Evolutionary conservation across 2,797 vertebrate species (phyloP).

Genomic region (Micrastur ruficollis): DNA sequence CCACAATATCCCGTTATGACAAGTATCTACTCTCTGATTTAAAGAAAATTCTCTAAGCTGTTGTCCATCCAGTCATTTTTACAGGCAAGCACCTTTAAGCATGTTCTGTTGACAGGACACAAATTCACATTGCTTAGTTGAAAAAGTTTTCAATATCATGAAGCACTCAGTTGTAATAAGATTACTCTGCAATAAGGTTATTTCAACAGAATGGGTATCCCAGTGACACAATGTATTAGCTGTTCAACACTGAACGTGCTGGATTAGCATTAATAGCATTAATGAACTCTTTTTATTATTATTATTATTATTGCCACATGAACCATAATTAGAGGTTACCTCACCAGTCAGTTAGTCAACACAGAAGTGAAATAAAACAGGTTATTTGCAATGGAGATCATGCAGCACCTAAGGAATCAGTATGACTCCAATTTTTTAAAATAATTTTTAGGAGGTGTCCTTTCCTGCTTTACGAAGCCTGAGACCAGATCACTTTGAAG

Average conservation of each 20-base stretch:
- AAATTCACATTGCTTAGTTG: background rate
- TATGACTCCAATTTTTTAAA: background rate
- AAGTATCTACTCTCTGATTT: background rate
- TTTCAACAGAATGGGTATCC: background rate
- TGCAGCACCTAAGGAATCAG: background rate
- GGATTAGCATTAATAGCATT: background rate
- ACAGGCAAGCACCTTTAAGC: background rate
- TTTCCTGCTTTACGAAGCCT: background rate
- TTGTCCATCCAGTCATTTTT: background rate
- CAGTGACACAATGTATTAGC: background rate
- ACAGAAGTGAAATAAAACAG: background rate
- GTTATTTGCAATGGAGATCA: background rate
- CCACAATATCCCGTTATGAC: background rate
- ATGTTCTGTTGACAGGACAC: background rate
- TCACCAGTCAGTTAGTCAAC: background rate
- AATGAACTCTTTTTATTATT: background rate
- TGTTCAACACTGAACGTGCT: background rate
- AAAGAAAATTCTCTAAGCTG: background rate
- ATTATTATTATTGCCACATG: background rate
- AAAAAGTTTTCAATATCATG: background rate
- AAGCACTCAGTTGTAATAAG: background rate
- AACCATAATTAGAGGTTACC: background rate
- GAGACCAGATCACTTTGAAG: background rate
- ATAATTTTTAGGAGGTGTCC: background rate
- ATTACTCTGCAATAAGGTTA: background rate